Evolutionary conservation across 2,797 vertebrate species (phyloP), one percentile per base, ranked within the genome.

Genomic region (Champsocephalus esox): DNA sequence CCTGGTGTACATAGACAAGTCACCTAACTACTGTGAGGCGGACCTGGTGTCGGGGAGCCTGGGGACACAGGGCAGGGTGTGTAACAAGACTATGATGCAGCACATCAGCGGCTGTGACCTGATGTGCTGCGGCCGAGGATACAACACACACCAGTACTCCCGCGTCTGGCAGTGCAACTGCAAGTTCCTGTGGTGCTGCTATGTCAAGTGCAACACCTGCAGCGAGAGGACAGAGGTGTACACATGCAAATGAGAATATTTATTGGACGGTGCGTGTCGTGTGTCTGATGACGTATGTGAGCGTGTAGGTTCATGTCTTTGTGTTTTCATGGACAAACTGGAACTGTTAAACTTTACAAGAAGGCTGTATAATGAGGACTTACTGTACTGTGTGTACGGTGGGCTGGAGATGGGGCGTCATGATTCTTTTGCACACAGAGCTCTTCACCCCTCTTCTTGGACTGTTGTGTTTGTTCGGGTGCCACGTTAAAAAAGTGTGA

Each of bases 171-270:
- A 99, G 91, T 99, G 98, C 93, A 98, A 99, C 95, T 99, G 98
- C 91, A 99, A 98, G 89, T 99, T 99, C 90, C 96, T 99, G 79
- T 99, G 98, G 98, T 99, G 98, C 95, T 99, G 98, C 94, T 98
- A 98, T 0, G 98, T 99, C 44, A 99, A 97, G 71, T 99, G 98
- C 93, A 99, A 98, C 96, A 99, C 97, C 0, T 99, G 98, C 95
- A 99, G 97, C 0, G 98, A 99, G 92, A 96, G 96, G 95, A 99
- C 98, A 70, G 97, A 99, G 93, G 97, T 99, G 75, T 96, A 98
- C 88, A 99, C 98, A 4, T 99, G 98, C 92, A 99, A 99, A 92
- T 99, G 95, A 99, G 79, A 73, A 72, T 90, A 91, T 92, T 93
- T 91, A 87, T 89, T 88, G 84, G 79, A 78, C 16, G 21, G 71